Evolutionary conservation across 2,797 vertebrate species (phyloP).

Genomic region (Helostoma temminkii): DNA sequence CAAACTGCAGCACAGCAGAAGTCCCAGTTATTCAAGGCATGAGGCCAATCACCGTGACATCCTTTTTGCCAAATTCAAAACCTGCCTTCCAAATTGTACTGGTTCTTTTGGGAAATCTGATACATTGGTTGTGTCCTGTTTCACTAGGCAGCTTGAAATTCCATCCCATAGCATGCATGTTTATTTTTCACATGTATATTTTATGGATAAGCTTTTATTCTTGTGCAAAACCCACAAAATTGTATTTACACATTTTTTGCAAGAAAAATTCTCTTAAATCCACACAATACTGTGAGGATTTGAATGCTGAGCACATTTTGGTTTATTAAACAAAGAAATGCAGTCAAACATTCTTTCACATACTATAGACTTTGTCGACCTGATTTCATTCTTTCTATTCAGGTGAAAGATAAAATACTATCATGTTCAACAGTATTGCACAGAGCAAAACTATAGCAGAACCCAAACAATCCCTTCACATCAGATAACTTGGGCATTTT

Average conservation of each 20-base stretch:
- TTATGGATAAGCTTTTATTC: constrained; percentile 19
- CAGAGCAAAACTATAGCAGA: constrained; percentile 49
- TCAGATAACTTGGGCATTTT: constrained; percentile 62
- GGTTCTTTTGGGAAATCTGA: constrained; percentile 49
- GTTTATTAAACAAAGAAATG: constrained; percentile 12
- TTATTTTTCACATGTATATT: constrained; percentile 12
- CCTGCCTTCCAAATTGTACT: constrained; percentile 40
- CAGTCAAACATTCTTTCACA: constrained; percentile 28
- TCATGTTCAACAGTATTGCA: constrained; percentile 49
- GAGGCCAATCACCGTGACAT: constrained; percentile 69
- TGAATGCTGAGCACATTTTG: constrained; percentile 10
- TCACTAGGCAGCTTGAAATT: constrained; percentile 10
- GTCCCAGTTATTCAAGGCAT: constrained; percentile 59
- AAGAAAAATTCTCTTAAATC: background rate
- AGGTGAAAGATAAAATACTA: constrained; percentile 57
- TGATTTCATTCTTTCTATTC: constrained; percentile 46
- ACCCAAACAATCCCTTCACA: constrained; percentile 57
- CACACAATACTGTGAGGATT: constrained; percentile 4
- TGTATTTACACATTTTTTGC: constrained; percentile 4
- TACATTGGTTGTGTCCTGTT: constrained; percentile 55
- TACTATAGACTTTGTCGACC: constrained; percentile 31
- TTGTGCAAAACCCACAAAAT: constrained; percentile 6
- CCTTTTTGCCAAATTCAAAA: constrained; percentile 56
- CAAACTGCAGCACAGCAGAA: constrained; percentile 36
- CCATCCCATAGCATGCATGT: background rate